A percentile compares a stretch with the other conserved stretches of the same genome.
These are phyloP conservation scores for Paedocypris sp. DNA, from an alignment of 2,113 vertebrate genomes.

Conservation along the genomic window DNA sequence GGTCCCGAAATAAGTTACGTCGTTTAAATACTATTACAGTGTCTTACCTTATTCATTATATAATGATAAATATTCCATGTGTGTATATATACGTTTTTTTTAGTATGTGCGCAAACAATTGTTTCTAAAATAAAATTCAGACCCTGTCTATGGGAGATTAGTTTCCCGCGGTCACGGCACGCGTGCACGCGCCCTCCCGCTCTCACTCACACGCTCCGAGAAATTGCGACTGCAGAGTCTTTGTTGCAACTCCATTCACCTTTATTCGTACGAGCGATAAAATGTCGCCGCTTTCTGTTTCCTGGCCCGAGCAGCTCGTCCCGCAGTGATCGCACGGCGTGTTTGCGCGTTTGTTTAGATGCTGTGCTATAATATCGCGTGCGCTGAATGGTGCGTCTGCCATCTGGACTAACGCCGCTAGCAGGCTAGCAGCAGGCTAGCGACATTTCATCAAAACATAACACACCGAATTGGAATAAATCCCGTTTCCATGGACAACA, in stretches of 20 bases:
- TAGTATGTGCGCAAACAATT: too few relatives aligned
- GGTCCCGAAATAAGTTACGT: too few relatives aligned
- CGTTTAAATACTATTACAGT: too few relatives aligned
- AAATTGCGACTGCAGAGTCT: background rate
- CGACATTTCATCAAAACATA: constrained; percentile 28
- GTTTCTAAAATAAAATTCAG: too few relatives aligned
- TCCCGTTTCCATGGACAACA: constrained; percentile 95
- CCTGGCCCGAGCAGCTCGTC: background rate
- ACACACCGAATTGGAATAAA: constrained; percentile 50
- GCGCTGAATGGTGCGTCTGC: constrained; percentile 39
- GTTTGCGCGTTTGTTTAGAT: constrained; percentile 41
- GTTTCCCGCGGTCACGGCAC: background rate
- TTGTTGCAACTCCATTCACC: background rate
- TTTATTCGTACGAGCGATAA: background rate
- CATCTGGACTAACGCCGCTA: constrained; percentile 46
- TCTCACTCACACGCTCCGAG: background rate
- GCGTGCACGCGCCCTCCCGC: background rate
- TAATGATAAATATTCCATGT: too few relatives aligned
- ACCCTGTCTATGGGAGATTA: too few relatives aligned
- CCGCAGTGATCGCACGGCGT: background rate
- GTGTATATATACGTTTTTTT: too few relatives aligned
- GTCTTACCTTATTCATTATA: too few relatives aligned
- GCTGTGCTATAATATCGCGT: constrained; percentile 37
- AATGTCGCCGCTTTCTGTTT: background rate
- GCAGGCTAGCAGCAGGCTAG: constrained; percentile 20